Percentiles rank a stretch among this genome's conserved stretches.
Evolutionary conservation across 2,888 invertebrate species (phyloP).

Genomic region (Lapara coniferarum): DNA sequence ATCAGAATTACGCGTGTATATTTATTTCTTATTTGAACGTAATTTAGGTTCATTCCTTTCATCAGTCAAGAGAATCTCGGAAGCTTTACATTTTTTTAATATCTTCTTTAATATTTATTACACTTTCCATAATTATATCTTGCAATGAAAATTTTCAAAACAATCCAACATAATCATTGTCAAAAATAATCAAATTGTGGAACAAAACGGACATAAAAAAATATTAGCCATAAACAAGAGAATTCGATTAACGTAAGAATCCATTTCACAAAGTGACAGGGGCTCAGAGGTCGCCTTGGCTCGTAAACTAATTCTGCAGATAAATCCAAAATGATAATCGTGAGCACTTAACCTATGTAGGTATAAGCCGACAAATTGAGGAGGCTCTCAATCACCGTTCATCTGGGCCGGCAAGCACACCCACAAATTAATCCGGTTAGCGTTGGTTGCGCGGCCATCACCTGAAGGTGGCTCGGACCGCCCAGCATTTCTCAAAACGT

Average conservation of each 20-base stretch:
- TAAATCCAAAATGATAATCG: constrained; percentile 38
- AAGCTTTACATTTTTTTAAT: too few species aligned
- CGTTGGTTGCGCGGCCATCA: constrained; percentile 49
- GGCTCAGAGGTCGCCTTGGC: constrained; percentile 22
- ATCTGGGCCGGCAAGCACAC: constrained; percentile 52
- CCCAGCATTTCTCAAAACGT: constrained; percentile 22
- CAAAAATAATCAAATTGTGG: neutral
- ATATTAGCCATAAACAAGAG: neutral
- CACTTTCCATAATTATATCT: too few species aligned
- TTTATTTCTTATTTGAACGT: too few species aligned
- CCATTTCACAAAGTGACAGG: constrained; percentile 19
- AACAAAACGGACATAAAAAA: neutral
- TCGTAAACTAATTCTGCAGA: constrained; percentile 33
- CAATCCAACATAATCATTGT: neutral
- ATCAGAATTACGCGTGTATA: too few species aligned
- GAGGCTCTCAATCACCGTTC: constrained; percentile 50
- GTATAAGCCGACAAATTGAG: constrained; percentile 42
- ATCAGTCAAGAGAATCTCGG: too few species aligned
- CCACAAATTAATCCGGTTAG: constrained; percentile 78
- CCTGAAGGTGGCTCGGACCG: constrained; percentile 26
- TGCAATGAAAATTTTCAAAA: neutral
- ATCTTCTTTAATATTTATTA: too few species aligned
- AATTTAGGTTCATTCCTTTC: too few species aligned
- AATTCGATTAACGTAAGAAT: constrained; percentile 10
- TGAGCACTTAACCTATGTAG: constrained; percentile 43